Evolutionary conservation across 2,797 vertebrate species (phyloP).

Genomic region (Champsocephalus gunnari): DNA sequence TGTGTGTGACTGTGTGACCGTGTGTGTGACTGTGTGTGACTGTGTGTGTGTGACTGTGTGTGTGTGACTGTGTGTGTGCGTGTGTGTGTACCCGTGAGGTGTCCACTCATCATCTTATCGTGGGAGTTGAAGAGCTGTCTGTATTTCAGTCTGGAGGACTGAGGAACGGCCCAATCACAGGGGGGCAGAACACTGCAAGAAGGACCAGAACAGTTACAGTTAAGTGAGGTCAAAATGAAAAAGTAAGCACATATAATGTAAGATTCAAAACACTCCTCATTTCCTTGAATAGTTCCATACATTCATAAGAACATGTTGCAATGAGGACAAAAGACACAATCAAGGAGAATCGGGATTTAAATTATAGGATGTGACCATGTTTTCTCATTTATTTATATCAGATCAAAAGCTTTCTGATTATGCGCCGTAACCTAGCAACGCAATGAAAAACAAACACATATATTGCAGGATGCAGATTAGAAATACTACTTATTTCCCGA

Average conservation of each 20-base stretch:
- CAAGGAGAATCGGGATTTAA: too few species aligned
- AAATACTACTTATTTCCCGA: too few species aligned
- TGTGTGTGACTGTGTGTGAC: too few species aligned
- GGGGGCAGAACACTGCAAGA: slow-evolving; percentile 82
- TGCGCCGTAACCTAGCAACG: too few species aligned
- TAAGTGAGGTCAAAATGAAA: neutral
- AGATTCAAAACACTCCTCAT: neutral
- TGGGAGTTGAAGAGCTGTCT: slow-evolving; percentile 98
- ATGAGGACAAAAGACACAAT: neutral
- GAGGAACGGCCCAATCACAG: slow-evolving; percentile 95
- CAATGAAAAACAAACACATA: too few species aligned
- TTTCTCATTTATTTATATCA: neutral
- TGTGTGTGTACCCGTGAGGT: slow-evolving; percentile 91
- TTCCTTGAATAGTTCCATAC: neutral
- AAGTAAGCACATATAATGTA: neutral
- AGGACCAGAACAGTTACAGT: slow-evolving; percentile 1
- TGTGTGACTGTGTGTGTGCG: neutral
- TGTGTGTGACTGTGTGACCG: too few species aligned
- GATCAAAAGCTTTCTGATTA: too few species aligned
- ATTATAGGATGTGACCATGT: neutral
- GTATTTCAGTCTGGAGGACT: slow-evolving; percentile 96
- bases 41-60: too few species aligned
- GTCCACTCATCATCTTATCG: slow-evolving; percentile 98
- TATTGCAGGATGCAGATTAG: too few species aligned
- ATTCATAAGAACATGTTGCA: too few species aligned